phyloP scores from a whole-genome alignment of 2,113 vertebrate species.

The Toxotes jaculatrix region DNA sequence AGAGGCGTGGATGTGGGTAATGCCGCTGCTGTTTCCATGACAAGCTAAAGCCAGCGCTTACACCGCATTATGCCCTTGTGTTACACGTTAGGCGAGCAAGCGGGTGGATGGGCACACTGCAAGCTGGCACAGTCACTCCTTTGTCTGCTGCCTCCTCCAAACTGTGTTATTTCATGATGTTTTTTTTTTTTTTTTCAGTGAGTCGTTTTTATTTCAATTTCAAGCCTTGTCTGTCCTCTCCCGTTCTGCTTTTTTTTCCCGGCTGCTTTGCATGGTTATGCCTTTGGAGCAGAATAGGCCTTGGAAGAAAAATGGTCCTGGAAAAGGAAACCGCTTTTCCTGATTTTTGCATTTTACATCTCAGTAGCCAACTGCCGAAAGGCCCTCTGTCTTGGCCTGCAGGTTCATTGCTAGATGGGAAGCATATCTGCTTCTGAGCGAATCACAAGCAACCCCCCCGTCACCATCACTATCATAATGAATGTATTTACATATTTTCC shows the following conservation, averaged over 20 bases:
- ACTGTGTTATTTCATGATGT: constrained; percentile 47
- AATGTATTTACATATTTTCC: constrained; percentile 55
- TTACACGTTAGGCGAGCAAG: constrained; percentile 61
- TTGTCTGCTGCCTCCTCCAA: constrained; percentile 63
- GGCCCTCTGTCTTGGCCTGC: constrained; percentile 66
- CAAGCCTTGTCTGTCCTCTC: constrained; percentile 44
- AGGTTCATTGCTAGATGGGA: constrained; percentile 57
- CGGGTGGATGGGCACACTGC: constrained; percentile 50
- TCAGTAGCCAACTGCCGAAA: constrained; percentile 67
- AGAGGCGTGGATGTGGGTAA: constrained; percentile 79
- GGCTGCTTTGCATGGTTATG: constrained; percentile 62
- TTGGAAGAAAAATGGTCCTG: constrained; percentile 61
- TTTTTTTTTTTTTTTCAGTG: constrained; percentile 32
- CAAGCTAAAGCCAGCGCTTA: constrained; percentile 81
- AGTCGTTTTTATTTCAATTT: constrained; percentile 67
- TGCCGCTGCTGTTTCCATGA: constrained; percentile 72
- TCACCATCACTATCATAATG: constrained; percentile 28
- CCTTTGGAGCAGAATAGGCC: constrained; percentile 67
- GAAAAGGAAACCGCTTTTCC: constrained; percentile 62
- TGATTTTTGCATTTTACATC: constrained; percentile 70
- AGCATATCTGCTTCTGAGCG: constrained; percentile 44
- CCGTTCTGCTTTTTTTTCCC: constrained; percentile 8
- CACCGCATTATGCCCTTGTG: constrained; percentile 72
- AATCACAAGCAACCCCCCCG: constrained; percentile 35
- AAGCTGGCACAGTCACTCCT: constrained; percentile 58